These are phyloP conservation scores for Emmelina monodactyla DNA, from an alignment of 2,888 invertebrate species.

Conservation along the genomic window DNA sequence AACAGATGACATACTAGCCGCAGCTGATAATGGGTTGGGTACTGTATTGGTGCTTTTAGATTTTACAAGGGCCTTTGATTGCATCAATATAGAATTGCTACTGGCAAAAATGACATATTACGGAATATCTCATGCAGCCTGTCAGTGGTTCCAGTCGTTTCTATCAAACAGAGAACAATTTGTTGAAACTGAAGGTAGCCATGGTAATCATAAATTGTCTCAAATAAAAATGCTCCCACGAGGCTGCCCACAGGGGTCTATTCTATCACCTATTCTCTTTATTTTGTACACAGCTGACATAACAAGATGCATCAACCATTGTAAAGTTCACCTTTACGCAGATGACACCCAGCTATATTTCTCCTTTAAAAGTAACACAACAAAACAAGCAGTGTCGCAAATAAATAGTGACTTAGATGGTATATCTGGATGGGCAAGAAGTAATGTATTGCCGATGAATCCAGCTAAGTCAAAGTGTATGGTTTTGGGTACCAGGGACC, in stretches of 20 bases:
- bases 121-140: constrained; percentile 7
- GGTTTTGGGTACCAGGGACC: background rate
- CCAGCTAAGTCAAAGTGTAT: constrained; percentile 2
- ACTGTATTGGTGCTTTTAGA: constrained; percentile 7
- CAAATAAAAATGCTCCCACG: background rate
- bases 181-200: background rate
- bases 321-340: background rate
- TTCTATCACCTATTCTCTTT: background rate
- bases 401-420: background rate
- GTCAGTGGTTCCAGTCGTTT: constrained; percentile 1
- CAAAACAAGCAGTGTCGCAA: background rate
- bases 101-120: constrained; percentile 13
- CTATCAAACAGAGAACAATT: background rate
- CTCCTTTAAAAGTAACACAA: background rate
- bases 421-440: constrained; percentile 1
- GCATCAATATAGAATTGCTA: constrained; percentile 10
- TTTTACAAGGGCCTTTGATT: constrained; percentile 13
- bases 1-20: constrained; percentile 1
- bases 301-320: background rate
- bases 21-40: background rate
- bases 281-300: background rate
- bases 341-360: constrained; percentile 1
- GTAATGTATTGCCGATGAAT: constrained; percentile 2
- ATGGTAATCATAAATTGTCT: background rate
- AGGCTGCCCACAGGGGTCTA: constrained; percentile 3